Evolutionary conservation across 2,113 vertebrate genomes (phyloP).

Genomic region (Pontoporia blainvillei): DNA sequence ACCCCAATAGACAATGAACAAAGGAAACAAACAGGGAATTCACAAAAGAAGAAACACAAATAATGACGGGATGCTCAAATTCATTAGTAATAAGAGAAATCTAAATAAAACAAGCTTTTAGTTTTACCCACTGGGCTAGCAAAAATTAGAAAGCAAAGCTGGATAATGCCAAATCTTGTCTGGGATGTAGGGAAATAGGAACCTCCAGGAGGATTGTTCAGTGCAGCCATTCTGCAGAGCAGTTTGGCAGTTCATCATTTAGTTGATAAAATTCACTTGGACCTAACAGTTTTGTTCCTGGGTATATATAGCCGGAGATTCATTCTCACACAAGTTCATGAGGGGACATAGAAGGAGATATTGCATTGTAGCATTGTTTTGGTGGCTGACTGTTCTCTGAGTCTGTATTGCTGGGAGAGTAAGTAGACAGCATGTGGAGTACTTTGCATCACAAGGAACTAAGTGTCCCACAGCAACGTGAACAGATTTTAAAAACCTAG

Average conservation of each 20-base stretch:
- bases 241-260: neutral
- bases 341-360: neutral
- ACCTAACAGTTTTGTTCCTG: neutral
- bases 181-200: neutral
- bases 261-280: slow-evolving; percentile 10
- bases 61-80: neutral
- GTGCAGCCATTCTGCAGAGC: neutral
- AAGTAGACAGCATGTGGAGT: neutral
- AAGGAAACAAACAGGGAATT: neutral
- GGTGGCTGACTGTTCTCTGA: neutral
- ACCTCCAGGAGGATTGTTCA: neutral
- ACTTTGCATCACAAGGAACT: neutral
- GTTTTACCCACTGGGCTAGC: neutral
- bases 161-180: neutral
- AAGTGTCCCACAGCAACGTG: neutral
- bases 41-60: neutral
- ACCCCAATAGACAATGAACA: neutral
- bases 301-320: neutral
- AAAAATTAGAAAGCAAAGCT: neutral
- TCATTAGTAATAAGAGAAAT: slow-evolving; percentile 3
- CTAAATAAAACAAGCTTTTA: neutral
- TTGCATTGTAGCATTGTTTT: neutral
- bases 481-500: neutral
- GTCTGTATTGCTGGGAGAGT: neutral
- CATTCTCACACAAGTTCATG: neutral